Base-by-base conservation (phyloP, 2,888 invertebrate species). In the Agrypnus murinus region DNA sequence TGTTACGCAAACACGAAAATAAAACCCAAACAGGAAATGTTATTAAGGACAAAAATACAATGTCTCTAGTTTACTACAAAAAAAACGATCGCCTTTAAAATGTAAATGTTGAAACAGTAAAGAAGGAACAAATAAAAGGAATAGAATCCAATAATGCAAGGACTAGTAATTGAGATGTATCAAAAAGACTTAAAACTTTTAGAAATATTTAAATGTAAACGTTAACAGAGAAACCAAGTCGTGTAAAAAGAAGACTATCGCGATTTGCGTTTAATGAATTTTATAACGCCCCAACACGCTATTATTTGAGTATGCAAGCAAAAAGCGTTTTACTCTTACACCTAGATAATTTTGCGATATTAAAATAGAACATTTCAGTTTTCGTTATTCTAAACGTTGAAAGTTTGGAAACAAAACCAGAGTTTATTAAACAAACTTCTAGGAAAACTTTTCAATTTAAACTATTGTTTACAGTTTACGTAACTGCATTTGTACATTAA, bases 161-260 rank as follows among this genome's bases (percentile, higher is more conserved):
- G 25, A 19, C 46, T 46, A 15, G 63, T 68, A 68, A 68, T 68
- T 63, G 68, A 68, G 63, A 55, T 46, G 57, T 68, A 68, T 68
- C 63, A 68, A 68, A 68, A 36, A 45, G 57, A 55, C 43, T 68
- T 57, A 62, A 63, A 63, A 34, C 25, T 25, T 55, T 67, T 9
- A 45, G 57, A 5, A 58, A 65, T 65, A 31, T 32, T 58, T 65
- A 65, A 65, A 58, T 58, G 58, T 46, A 46, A 31, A 57, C 45
- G 68, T 63, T 53, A 53, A 62, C 62, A 67, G 34, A 67, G 34
- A 63, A 57, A 57, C 43, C 36, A 14, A 36, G 45, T 40, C 12
- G 46, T 57, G 36, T 63, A 68, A 68, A 68, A 63, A 62, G 36
- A 53, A 25, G n/a, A 55, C 19, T 36, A 43, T 34, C 32, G 31